Conservation (phyloP, 2,113 vertebrate genomes). For the Elanoides forficatus region DNA sequence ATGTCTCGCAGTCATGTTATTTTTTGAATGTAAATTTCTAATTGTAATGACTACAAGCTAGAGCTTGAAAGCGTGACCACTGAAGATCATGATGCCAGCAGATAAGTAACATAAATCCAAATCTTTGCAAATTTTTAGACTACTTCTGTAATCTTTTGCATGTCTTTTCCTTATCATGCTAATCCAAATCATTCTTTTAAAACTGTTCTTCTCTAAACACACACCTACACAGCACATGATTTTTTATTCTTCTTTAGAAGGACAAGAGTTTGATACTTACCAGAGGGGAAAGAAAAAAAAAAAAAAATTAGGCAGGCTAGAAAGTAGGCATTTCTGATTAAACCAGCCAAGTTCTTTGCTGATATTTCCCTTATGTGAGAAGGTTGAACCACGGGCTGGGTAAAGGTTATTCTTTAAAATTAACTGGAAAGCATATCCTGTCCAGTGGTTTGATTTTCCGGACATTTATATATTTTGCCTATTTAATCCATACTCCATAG, state of each 20-base stretch:
- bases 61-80: background rate
- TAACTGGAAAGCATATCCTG: background rate
- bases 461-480: background rate
- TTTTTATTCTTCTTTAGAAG: background rate
- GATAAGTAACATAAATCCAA: background rate
- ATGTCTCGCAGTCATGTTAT: background rate
- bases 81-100: background rate
- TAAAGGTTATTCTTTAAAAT: background rate
- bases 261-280: background rate
- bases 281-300: fast-evolving
- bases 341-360: background rate
- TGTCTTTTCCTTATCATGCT: background rate
- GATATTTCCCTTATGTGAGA: background rate
- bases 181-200: background rate
- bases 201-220: background rate
- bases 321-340: background rate
- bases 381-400: background rate
- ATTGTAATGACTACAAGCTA: background rate
- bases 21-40: background rate
- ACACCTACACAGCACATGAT: background rate
- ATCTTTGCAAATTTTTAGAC: background rate
- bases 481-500: background rate
- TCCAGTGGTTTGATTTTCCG: background rate
- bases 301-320: background rate
- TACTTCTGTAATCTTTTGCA: background rate